Base-by-base conservation (phyloP, 2,888 invertebrate genomes). In the Himalopsyche japonica region DNA sequence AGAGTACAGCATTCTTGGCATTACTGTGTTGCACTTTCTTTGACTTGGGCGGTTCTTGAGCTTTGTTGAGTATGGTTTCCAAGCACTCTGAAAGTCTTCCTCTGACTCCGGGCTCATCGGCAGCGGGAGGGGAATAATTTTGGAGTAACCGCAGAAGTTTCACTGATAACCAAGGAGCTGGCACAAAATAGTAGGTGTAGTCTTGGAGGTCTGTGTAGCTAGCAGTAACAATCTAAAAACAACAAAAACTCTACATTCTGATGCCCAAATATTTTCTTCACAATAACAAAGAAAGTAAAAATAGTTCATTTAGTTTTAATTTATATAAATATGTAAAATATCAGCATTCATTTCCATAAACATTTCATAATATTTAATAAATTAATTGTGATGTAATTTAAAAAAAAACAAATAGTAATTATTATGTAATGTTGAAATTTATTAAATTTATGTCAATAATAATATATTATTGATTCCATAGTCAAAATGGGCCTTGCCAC, bases 1-100 rank as follows among this genome's bases (percentile, higher is more conserved):
- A 99, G 27, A 99, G 93, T 34, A 99, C 99, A 81, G 99, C 99
- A 93, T 99, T 99, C 92, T 99, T 99, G 84, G 99, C 99, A 93
- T 99, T 99, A 79, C 99, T 99, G 92, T 99, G 99, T 93, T 99
- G 99, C 37, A 99, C 99, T 92, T 99, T 99, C 92, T 99, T 99
- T 79, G 99, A 99, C 92, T 99, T 99, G 37, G 99, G 99, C 87
- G 99, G 99, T 91, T 99, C 99, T 91, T 99, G 99, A 27, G 99
- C 99, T 93, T 99, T 99, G 91, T 99, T 99, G 89, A 99, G 93
- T 89, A 99, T 99, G 27, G 98, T 98, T 92, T 99, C 99, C 88
- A 99, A 92, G 89, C 99, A 99, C 92, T 99, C 99, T 89, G 99
- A 98, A 76, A 99, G 93, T 87, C 99, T 95, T 20, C 98, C 98